These are phyloP conservation scores for Aegotheles bennettii DNA, from an alignment of 2,113 vertebrate genomes.

Conservation along the genomic window DNA sequence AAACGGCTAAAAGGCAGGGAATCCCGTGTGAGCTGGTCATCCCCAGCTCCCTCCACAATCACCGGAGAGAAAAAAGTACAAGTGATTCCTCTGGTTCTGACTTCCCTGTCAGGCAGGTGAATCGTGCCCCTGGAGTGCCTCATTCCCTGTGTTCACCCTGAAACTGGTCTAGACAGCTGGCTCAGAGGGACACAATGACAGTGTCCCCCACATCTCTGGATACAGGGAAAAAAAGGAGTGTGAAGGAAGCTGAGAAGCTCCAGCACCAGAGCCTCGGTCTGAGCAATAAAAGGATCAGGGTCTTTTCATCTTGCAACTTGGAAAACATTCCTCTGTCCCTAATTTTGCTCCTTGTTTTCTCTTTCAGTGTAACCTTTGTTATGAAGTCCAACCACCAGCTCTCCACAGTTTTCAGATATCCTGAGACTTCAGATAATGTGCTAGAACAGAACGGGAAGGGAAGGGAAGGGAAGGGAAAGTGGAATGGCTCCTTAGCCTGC, in stretches of 20 bases:
- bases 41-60: neutral
- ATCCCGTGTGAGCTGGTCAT: neutral
- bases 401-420: neutral
- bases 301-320: neutral
- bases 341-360: neutral
- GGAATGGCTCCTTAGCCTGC: neutral
- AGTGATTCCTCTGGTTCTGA: neutral
- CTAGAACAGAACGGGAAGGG: neutral
- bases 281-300: neutral
- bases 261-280: neutral
- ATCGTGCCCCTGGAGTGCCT: neutral
- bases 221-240: neutral
- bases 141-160: neutral
- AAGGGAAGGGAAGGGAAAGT: neutral
- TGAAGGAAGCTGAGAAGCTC: neutral
- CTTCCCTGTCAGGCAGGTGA: neutral
- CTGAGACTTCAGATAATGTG: neutral
- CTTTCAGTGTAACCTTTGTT: neutral
- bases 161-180: neutral
- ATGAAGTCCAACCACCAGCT: fast-evolving
- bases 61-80: neutral
- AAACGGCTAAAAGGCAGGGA: neutral
- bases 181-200: neutral
- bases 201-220: neutral
- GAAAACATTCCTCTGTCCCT: neutral